A percentile compares a stretch with the other conserved stretches of the same genome.
These are phyloP conservation scores for Watsonalla cultraria DNA, from an alignment of 2,888 invertebrate species.

Conservation along the genomic window DNA sequence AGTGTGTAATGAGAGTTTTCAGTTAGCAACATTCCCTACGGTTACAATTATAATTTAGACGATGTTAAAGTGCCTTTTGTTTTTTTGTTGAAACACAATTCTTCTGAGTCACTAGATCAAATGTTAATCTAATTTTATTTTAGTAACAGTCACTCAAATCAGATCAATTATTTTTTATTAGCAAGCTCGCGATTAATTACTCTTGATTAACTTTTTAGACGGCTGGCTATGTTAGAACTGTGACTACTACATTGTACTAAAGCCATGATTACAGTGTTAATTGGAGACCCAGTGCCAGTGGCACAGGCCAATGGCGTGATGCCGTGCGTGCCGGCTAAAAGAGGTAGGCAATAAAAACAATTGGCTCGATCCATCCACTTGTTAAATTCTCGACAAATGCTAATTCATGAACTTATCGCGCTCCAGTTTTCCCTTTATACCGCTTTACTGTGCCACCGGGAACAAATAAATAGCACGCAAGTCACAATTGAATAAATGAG, in stretches of 20 bases:
- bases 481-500: not conserved
- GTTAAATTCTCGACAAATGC: constrained; percentile 18
- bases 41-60: too few species aligned
- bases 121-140: too few species aligned
- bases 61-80: too few species aligned
- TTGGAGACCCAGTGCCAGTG: not conserved
- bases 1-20: too few species aligned
- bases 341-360: constrained; percentile 1
- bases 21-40: too few species aligned
- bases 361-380: not conserved
- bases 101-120: too few species aligned
- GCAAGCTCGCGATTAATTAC: too few species aligned
- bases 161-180: too few species aligned
- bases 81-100: too few species aligned
- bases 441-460: constrained; percentile 5
- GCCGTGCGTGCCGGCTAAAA: not conserved
- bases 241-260: not conserved
- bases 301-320: not conserved
- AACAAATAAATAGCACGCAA: constrained; percentile 6
- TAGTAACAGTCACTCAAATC: too few species aligned
- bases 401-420: constrained; percentile 18
- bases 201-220: not conserved
- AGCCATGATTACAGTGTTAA: not conserved
- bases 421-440: constrained; percentile 14
- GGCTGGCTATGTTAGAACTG: not conserved